Conservation (phyloP, 2,888 invertebrate genomes). For the Ormyrus thymus region DNA sequence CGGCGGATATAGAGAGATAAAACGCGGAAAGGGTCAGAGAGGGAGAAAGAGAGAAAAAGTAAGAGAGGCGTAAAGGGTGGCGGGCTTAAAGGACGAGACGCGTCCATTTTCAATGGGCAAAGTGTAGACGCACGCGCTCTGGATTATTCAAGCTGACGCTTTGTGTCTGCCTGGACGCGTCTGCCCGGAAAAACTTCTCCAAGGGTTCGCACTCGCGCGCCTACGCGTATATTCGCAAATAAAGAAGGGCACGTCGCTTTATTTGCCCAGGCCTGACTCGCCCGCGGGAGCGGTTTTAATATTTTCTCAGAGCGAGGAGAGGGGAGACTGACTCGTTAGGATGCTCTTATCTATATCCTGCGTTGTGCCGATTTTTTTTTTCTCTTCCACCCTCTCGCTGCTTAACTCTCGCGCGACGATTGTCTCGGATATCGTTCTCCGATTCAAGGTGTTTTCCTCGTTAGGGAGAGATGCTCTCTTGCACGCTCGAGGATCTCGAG, state of each 20-base stretch:
- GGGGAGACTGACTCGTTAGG: slow-evolving; percentile 57
- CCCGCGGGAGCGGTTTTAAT: slow-evolving; percentile 57
- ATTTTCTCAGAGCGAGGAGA: slow-evolving; percentile 56
- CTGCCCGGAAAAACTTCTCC: slow-evolving; percentile 38
- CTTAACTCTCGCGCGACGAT: slow-evolving; percentile 3
- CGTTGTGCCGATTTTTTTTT: slow-evolving; percentile 28
- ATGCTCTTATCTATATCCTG: slow-evolving; percentile 47
- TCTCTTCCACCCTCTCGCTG: neutral
- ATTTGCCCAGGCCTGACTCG: slow-evolving; percentile 41
- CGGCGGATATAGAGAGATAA: slow-evolving; percentile 35
- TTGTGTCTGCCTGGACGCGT: slow-evolving; percentile 20
- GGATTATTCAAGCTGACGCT: slow-evolving; percentile 40
- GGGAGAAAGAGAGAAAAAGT: slow-evolving; percentile 20
- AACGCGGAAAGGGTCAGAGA: slow-evolving; percentile 28
- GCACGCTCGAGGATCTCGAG: too few species aligned
- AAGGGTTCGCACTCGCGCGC: neutral
- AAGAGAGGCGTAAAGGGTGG: neutral
- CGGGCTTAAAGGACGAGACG: slow-evolving; percentile 5
- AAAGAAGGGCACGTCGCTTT: slow-evolving; percentile 22
- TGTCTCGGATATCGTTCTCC: slow-evolving; percentile 27
- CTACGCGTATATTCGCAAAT: slow-evolving; percentile 29
- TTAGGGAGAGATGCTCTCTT: neutral
- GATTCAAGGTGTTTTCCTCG: slow-evolving; percentile 22
- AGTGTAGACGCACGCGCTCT: neutral
- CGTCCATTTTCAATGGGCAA: slow-evolving; percentile 25